Conservation (phyloP, 2,797 vertebrate genomes). For the Salmo trutta region DNA sequence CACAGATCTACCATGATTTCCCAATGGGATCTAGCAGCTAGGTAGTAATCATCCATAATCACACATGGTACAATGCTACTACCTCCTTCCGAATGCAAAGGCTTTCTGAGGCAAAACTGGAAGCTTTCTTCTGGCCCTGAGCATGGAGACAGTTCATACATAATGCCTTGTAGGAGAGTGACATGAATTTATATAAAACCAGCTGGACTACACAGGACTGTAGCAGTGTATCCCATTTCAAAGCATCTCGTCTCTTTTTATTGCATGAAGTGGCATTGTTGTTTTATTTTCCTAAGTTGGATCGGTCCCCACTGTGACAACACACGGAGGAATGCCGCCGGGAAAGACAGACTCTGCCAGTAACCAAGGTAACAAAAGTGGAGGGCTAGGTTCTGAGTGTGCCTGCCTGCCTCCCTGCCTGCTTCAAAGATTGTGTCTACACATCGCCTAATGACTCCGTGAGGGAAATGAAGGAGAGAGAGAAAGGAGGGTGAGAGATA, state of each 20-base stretch:
- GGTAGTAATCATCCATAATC: not conserved
- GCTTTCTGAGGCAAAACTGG: not conserved
- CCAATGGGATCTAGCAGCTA: not conserved
- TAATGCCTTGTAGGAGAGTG: not conserved
- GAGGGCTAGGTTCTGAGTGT: conserved; percentile 9
- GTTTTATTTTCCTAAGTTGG: conserved; percentile 1
- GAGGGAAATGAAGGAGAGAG: not conserved
- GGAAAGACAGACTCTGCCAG: not conserved
- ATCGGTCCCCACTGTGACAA: not conserved
- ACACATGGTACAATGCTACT: not conserved
- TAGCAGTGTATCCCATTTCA: not conserved
- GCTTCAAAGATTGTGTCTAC: not conserved
- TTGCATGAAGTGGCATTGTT: not conserved
- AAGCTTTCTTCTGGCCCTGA: not conserved
- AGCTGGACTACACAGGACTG: not conserved
- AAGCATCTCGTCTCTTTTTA: not conserved
- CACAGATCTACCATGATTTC: not conserved
- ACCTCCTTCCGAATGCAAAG: not conserved
- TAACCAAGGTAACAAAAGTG: conserved; percentile 28
- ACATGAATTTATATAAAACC: not conserved
- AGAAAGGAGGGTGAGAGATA: not conserved
- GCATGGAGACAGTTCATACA: not conserved
- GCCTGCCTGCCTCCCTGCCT: not conserved
- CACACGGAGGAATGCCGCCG: not conserved
- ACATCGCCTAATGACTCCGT: not conserved